Base-by-base conservation (phyloP, 2,113 vertebrate genomes). In the Anser cygnoides region DNA sequence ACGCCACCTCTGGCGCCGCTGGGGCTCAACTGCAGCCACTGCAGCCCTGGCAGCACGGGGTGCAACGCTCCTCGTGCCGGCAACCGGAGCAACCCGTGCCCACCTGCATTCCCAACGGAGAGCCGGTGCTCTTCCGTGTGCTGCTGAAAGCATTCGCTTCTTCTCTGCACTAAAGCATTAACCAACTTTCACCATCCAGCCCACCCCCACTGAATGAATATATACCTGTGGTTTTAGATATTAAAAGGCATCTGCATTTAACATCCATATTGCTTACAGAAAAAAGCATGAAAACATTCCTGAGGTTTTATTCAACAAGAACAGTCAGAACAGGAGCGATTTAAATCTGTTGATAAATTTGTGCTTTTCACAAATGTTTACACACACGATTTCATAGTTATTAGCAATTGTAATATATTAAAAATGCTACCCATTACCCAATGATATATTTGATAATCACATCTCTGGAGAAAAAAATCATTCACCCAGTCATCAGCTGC, bases 1-100 rank as follows among this genome's bases (percentile, higher is more conserved):
- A 44, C 86, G 41, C 44, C 50, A 71, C 55, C 61, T 86, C 19
- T 37, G 66, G 46, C 25, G 4, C 15, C 1, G 0, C 11, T 52
- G 52, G 15, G 58, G 39, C 71, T 72, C 0, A 0, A 44, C 26
- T 33, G 26, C 50, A 59, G 66, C 31, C n/a, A 2, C 33, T 3
- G 4, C 50, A 44, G 79, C 26, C 43, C 68, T 39, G 66, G 25
- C 41, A 87, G 14, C 21, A 14, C 3, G 55, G 26, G 35, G 20
- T 71, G 62, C 43, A 28, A 13, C 2, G 22, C 44, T 25, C 22
- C 77, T 65, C 1, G 0, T 2, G 2, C 20, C 59, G 39, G 59
- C 18, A 23, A 33, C 16, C 63, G 52, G 50, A 83, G 65, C n/a
- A 77, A 37, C 26, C 29, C 0, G 0, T 1, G 5, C 57, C 68